Conservation (phyloP, 1,140 invertebrate species). For the Drosophila kurseongensis region DNA sequence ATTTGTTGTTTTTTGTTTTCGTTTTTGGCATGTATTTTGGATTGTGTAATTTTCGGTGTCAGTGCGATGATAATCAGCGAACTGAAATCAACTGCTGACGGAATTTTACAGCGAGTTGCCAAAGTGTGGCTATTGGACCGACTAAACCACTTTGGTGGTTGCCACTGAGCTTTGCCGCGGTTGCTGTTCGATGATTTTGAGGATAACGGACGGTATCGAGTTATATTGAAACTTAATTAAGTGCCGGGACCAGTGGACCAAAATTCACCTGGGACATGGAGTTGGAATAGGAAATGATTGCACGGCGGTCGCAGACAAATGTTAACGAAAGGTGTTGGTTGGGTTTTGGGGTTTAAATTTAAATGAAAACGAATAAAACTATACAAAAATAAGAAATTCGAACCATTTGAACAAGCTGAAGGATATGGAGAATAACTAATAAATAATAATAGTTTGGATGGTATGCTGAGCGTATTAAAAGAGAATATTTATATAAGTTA, state of each 20-base stretch:
- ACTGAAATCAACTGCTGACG: constrained; percentile 58
- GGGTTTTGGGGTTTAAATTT: constrained; percentile 32
- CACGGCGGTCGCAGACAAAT: constrained; percentile 50
- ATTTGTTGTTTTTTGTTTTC: constrained; percentile 20
- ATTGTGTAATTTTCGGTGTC: constrained; percentile 25
- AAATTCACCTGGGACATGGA: constrained; percentile 8
- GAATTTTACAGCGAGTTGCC: constrained; percentile 25
- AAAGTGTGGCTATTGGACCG: not conserved
- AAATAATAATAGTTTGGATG: too few relatives aligned
- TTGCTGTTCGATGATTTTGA: constrained; percentile 38
- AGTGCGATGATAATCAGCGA: constrained; percentile 55
- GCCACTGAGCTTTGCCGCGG: constrained; percentile 66
- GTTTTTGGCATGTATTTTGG: constrained; percentile 1
- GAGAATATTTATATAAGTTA: not conserved
- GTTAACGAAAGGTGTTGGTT: constrained; percentile 32
- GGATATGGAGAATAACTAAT: too few relatives aligned
- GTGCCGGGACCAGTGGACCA: constrained; percentile 30
- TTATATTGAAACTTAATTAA: constrained; percentile 76
- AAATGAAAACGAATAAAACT: not conserved
- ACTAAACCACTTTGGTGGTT: constrained; percentile 66
- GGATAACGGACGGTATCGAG: constrained; percentile 20
- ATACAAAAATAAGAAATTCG: too few relatives aligned
- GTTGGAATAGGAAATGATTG: constrained; percentile 39
- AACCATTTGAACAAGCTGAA: too few relatives aligned
- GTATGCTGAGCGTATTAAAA: too few relatives aligned